Percentiles rank a stretch among this genome's conserved stretches.
These are phyloP conservation scores for Lordiphosa andalusiaca DNA, from an alignment of 2,888 invertebrate species.

Conservation along the genomic window DNA sequence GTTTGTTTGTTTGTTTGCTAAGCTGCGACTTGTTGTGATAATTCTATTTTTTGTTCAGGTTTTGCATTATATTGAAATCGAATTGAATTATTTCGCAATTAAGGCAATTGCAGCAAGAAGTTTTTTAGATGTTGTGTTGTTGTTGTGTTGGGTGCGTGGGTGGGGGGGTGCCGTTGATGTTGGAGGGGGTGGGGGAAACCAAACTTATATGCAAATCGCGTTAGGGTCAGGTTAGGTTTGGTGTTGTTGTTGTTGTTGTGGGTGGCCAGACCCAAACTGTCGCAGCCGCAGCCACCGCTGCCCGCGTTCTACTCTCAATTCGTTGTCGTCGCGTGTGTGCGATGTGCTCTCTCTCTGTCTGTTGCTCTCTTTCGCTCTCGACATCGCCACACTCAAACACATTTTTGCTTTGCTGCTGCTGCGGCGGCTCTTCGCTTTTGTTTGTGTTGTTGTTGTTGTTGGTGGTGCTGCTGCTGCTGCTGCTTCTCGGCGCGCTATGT, in stretches of 20 bases:
- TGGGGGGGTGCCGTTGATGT: background rate
- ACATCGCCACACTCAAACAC: slow-evolving; percentile 69
- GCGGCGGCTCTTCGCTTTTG: slow-evolving; percentile 70
- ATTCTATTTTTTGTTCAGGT: slow-evolving; percentile 38
- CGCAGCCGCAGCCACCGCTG: slow-evolving; percentile 25
- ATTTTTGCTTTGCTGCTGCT: slow-evolving; percentile 54
- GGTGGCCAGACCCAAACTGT: slow-evolving; percentile 57
- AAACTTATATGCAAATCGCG: slow-evolving; percentile 57
- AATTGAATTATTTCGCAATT: slow-evolving; percentile 1
- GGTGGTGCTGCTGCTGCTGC: slow-evolving; percentile 38
- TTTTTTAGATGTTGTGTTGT: background rate
- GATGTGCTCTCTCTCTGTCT: slow-evolving; percentile 53
- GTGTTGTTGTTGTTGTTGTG: slow-evolving; percentile 19
- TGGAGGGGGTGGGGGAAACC: slow-evolving; percentile 18
- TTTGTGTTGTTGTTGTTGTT: slow-evolving; percentile 57
- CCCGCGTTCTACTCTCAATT: slow-evolving; percentile 39
- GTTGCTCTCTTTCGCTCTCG: slow-evolving; percentile 46
- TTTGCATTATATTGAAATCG: slow-evolving; percentile 11
- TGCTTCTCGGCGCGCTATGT: slow-evolving; percentile 72
- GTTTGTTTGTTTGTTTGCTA: slow-evolving; percentile 49
- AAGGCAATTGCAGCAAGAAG: slow-evolving; percentile 1
- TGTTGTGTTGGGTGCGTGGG: slow-evolving; percentile 12
- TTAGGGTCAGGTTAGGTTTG: slow-evolving; percentile 7
- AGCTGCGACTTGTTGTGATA: slow-evolving; percentile 57
- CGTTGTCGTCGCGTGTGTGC: slow-evolving; percentile 62